Evolutionary conservation across 2,888 invertebrate genomes (phyloP).

Genomic region (Andrena haemorrhoa): DNA sequence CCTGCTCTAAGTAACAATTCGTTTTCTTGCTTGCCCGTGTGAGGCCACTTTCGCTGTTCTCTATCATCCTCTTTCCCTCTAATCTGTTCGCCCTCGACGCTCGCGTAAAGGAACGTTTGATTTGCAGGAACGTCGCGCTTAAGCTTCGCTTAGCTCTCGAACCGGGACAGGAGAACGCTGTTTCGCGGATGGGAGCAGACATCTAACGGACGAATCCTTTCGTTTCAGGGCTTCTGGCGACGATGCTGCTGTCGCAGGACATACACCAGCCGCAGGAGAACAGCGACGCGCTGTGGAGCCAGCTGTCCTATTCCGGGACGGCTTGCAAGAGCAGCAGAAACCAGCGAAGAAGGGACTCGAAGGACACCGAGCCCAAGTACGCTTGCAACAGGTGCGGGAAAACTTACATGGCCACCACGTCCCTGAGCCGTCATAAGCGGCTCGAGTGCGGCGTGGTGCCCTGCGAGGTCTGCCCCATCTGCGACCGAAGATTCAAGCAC

Average conservation of each 20-base stretch:
- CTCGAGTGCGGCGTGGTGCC: slow-evolving; percentile 85
- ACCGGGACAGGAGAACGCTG: not conserved
- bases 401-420: slow-evolving; percentile 83
- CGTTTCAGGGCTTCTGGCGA: slow-evolving; percentile 77
- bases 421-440: slow-evolving; percentile 84
- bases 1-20: slow-evolving; percentile 25
- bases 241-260: slow-evolving; percentile 75
- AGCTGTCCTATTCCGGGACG: slow-evolving; percentile 22
- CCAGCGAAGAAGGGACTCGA: slow-evolving; percentile 29
- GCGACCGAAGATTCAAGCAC: slow-evolving; percentile 84
- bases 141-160: slow-evolving; percentile 15
- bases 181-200: not conserved
- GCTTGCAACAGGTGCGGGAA: slow-evolving; percentile 84
- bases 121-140: slow-evolving; percentile 12
- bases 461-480: slow-evolving; percentile 83
- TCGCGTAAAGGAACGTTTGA: not conserved
- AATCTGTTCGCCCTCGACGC: not conserved
- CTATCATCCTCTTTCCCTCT: not conserved
- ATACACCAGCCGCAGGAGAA: slow-evolving; percentile 52
- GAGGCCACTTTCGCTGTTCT: slow-evolving; percentile 26
- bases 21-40: slow-evolving; percentile 41
- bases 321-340: slow-evolving; percentile 41
- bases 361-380: slow-evolving; percentile 68
- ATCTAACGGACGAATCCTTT: slow-evolving; percentile 63
- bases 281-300: slow-evolving; percentile 59